Evolutionary conservation across 92 coral and sea anemone genomes (phyloP), one percentile per base, ranked within the genome.

Genomic region (Heliopora coerulea): DNA sequence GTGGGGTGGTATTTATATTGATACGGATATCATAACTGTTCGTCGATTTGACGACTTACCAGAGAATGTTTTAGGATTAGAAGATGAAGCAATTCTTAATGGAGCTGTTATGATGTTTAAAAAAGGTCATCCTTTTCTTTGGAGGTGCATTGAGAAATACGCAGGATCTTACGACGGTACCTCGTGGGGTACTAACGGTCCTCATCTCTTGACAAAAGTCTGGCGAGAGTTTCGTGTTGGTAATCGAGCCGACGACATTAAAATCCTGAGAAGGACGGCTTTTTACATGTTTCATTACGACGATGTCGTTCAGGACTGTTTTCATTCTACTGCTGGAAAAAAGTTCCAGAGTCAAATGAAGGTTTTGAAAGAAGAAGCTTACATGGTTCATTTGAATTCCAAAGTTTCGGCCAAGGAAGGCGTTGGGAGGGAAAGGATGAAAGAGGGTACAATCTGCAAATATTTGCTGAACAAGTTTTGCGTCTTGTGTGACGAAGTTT

Each of bases 1-100:
- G 57, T 68, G 26, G 32, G 86, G 86, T 8, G 86, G 86, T 9
- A 60, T 76, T 1, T 83, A 83, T 29, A 42, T 77, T 73, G 86
- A 82, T 58, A 82, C 82, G 17, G 86, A 76, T 44, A 62, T 65
- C n/a, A 63, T 81, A 12, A 11, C 74, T 27, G 81, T 81, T 0
- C 85, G 85, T 0, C 26, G 60, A 7, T 27, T 81, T 17, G 32
- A 54, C 49, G 61, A 74, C 18, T 28, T 81, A 23, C 75, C 80
- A 20, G 18, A 20, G 13, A 81, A 81, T 56, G 33, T 56, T 14
- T 31, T 81, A 2, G 85, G 75, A 0, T 81, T 69, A 64, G 75
- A 81, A 42, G 26, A 59, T 26, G 59, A 27, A 0, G 0, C 8
- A n/a, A 73, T 62, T 20, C n/a, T 80, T 44, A 74, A 73, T 23